These are phyloP conservation scores for Lanius collurio DNA, from an alignment of 2,113 vertebrate species.

Conservation along the genomic window DNA sequence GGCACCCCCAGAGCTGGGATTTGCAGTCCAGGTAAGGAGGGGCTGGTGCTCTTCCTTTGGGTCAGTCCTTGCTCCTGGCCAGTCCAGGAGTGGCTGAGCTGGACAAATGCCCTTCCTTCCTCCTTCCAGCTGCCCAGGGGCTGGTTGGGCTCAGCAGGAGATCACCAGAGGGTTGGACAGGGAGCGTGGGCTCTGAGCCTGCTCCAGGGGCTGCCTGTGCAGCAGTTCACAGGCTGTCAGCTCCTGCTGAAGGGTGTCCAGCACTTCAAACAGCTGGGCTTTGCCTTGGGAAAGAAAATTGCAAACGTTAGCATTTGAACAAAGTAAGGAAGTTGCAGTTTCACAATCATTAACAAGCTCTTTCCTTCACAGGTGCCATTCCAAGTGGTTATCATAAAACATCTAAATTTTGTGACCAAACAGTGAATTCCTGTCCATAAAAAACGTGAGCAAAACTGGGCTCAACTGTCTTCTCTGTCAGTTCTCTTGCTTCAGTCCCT, in stretches of 20 bases:
- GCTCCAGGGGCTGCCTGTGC: slow-evolving; percentile 62
- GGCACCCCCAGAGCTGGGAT: not conserved
- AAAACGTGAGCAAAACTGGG: not conserved
- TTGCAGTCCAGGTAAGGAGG: not conserved
- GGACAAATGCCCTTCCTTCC: not conserved
- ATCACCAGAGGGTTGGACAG: slow-evolving; percentile 62
- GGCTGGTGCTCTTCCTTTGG: not conserved
- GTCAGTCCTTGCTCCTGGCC: not conserved
- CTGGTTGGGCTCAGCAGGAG: slow-evolving; percentile 63
- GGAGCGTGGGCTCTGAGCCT: slow-evolving; percentile 62
- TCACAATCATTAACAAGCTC: not conserved
- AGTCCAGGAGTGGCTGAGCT: not conserved
- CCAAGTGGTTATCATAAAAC: not conserved
- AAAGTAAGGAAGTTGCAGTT: not conserved
- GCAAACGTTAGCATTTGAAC: not conserved
- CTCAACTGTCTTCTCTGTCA: not conserved
- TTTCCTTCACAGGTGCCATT: not conserved
- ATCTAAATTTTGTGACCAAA: not conserved
- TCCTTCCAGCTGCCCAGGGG: not conserved
- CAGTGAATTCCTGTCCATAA: not conserved
- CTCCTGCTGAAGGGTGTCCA: slow-evolving; percentile 85
- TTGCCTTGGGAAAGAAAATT: slow-evolving; percentile 70
- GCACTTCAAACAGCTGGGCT: slow-evolving; percentile 79
- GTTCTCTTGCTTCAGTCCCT: not conserved
- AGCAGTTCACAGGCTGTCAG: slow-evolving; percentile 85